Conservation (phyloP, 2,888 invertebrate genomes). For the Hylaea fasciaria region DNA sequence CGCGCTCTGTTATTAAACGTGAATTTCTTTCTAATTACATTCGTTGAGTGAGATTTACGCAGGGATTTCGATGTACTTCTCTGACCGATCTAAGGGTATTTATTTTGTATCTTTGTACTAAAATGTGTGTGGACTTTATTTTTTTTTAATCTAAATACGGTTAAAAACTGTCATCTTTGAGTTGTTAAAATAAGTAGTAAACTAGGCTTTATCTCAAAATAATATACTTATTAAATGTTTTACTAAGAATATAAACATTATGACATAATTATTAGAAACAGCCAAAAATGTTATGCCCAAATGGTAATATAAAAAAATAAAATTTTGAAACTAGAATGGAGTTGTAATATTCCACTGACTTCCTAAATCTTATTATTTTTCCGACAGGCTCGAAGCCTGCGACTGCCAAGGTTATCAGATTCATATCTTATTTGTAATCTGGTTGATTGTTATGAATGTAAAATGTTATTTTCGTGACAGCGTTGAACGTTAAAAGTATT, state of each 20-base stretch:
- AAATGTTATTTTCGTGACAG: conserved; percentile 51
- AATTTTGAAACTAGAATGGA: too few relatives aligned
- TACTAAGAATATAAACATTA: too few relatives aligned
- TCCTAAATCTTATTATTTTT: conserved; percentile 16
- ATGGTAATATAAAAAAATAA: too few relatives aligned
- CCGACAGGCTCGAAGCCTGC: conserved; percentile 31
- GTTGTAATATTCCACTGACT: not conserved
- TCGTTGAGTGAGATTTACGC: conserved; percentile 31
- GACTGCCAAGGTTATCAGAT: conserved; percentile 29
- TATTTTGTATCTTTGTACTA: not conserved
- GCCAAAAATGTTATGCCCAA: too few relatives aligned
- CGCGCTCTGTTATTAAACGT: conserved; percentile 40
- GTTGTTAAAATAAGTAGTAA: too few relatives aligned
- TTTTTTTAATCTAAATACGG: too few relatives aligned
- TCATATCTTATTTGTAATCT: conserved; percentile 38
- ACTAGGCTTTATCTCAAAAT: too few relatives aligned
- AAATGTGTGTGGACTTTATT: too few relatives aligned
- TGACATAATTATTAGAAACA: too few relatives aligned
- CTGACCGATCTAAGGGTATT: not conserved
- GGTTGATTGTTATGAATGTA: conserved; percentile 44
- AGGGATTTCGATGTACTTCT: conserved; percentile 3
- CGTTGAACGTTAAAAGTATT: conserved; percentile 31
- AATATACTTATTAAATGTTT: too few relatives aligned
- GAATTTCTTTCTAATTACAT: conserved; percentile 47
- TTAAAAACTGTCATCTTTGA: too few relatives aligned